Conservation (phyloP, 2,888 invertebrate species). For the Drosophila dives region DNA sequence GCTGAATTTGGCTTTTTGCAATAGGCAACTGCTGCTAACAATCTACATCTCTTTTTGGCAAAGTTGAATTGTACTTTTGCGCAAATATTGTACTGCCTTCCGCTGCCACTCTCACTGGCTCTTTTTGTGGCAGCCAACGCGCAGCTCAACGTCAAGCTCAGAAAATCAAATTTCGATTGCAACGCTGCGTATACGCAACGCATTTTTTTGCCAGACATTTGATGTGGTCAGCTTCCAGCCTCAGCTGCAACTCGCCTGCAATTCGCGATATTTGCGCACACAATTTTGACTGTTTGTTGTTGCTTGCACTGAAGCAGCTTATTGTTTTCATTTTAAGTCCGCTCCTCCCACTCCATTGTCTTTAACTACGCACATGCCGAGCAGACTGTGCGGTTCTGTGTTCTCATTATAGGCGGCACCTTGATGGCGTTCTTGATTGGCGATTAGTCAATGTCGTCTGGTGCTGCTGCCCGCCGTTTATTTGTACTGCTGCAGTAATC, state of each 20-base stretch:
- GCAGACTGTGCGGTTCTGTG: conserved; percentile 16
- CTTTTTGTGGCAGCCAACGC: conserved; percentile 18
- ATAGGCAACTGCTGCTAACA: conserved; percentile 35
- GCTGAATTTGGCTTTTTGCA: conserved; percentile 42
- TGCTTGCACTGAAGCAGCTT: conserved; percentile 47
- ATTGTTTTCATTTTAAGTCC: conserved; percentile 52
- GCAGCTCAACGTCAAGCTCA: conserved; percentile 49
- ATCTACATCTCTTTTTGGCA: conserved; percentile 22
- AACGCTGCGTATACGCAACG: conserved; percentile 75
- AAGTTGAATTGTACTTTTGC: conserved; percentile 65
- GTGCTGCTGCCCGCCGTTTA: conserved; percentile 28
- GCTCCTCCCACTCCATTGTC: background rate
- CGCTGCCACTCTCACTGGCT: conserved; percentile 31
- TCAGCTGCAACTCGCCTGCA: conserved; percentile 58
- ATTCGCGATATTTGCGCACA: conserved; percentile 70
- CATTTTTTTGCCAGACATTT: conserved; percentile 45
- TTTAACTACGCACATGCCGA: background rate
- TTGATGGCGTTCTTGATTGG: conserved; percentile 38
- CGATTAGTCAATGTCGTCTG: conserved; percentile 61
- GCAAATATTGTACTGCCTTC: conserved; percentile 71
- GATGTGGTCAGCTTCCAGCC: conserved; percentile 14
- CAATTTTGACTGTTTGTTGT: conserved; percentile 68
- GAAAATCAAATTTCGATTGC: conserved; percentile 74
- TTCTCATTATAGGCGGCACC: conserved; percentile 61
- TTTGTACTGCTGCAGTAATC: conserved; percentile 74